Evolutionary conservation across 2,113 vertebrate genomes (phyloP).

Genomic region (Entelurus aequoreus): DNA sequence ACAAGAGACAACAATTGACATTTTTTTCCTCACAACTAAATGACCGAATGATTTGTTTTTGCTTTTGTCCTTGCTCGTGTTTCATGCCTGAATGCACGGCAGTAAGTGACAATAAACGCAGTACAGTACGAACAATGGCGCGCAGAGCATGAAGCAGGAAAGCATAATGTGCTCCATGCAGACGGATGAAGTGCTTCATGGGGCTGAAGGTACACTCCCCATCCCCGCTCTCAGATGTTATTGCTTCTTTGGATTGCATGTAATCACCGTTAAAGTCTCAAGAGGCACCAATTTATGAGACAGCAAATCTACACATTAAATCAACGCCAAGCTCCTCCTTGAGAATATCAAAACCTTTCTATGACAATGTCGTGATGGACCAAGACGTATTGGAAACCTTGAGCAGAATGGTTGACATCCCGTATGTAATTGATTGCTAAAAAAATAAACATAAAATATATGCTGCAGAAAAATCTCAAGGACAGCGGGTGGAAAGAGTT

Average conservation of each 20-base stretch:
- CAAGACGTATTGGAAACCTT: conserved; percentile 21
- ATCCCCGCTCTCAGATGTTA: conserved; percentile 29
- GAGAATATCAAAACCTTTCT: conserved; percentile 12
- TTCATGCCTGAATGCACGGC: too few relatives aligned
- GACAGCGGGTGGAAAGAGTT: not conserved
- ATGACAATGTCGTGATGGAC: conserved; percentile 22
- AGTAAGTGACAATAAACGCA: not conserved
- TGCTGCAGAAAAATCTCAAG: not conserved
- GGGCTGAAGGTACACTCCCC: conserved; percentile 27
- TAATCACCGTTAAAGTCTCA: conserved; percentile 49
- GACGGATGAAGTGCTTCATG: conserved; percentile 29
- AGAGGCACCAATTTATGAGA: conserved; percentile 36
- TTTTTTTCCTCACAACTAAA: conserved; percentile 3
- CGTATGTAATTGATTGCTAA: conserved; percentile 15
- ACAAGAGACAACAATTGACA: not conserved
- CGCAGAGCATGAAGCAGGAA: not conserved
- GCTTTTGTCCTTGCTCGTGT: not conserved
- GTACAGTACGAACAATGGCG: too few relatives aligned
- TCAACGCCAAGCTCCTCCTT: conserved; percentile 19
- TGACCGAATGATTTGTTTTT: conserved; percentile 9
- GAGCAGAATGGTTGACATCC: conserved; percentile 5
- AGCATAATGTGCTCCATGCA: not conserved
- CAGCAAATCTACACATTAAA: conserved; percentile 37
- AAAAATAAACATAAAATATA: conserved; percentile 15
- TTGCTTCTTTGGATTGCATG: conserved; percentile 32